Evolutionary conservation across 2,797 vertebrate species (phyloP), one percentile per base, ranked within the genome.

Genomic region (Urophycis tenuis): DNA sequence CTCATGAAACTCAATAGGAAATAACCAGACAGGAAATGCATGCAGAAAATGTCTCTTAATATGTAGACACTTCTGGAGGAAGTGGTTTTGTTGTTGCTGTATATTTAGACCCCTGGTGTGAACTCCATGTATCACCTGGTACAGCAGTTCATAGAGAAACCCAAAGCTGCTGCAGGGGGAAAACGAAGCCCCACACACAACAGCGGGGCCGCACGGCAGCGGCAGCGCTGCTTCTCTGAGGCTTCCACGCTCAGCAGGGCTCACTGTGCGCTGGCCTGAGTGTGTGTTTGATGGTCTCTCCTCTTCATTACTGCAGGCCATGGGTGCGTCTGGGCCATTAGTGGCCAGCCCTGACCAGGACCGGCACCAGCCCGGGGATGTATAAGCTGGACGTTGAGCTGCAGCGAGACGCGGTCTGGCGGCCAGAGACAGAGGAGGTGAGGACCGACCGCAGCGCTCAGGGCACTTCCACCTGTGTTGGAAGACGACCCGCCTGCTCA

Each of bases 351-450:
- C 91, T 39, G 92, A 93, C 78, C 80, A 87, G 32, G 74, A 89
- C n/a, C n/a, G 5, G 10, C 86, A 64, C 81, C 53, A 85, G 89
- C 71, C 86, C 92, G n/a, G 91, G 90, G 77, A 94, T 95, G 92
- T 96, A 95, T 93, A 95, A 94, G 85, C 78, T 97, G 93, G 95
- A 96, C 5, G 34, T 97, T 2, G 93, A 94, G 79, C 92, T 98
- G 77, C 95, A 89, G 91, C 92, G 90, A 87, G 96, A 88, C 90
- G 92, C 81, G 94, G 95, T 81, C 93, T 98, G 87, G 96, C 96
- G 77, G 91, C 95, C 70, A 91, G 95, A 4, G 96, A 97, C 92
- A 86, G 96, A 88, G 94, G 95, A 92, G 96, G 96, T 97, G 60
- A 67, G 60, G n/a, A 25, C 10, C 19, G 22, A 9, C 53, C 53